These are phyloP conservation scores for Danio jaintianensis DNA, from an alignment of 2,797 vertebrate genomes.

Conservation along the genomic window DNA sequence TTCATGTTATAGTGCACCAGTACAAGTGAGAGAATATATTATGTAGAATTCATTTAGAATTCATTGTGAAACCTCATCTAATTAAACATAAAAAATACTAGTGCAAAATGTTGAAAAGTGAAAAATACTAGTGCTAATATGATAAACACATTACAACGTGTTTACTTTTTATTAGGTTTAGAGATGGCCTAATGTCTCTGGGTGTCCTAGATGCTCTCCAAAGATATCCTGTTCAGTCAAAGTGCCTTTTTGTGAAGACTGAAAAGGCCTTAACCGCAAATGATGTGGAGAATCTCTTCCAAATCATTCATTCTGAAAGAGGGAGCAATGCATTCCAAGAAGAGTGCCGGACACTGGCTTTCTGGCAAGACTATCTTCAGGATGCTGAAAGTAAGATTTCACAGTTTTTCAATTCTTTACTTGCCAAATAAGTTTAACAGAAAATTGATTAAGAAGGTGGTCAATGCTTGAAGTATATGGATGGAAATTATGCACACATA, in stretches of 20 bases:
- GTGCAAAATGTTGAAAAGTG: background rate
- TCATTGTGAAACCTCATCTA: background rate
- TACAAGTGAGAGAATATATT: background rate
- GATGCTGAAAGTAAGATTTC: constrained; percentile 46
- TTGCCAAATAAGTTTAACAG: too few species aligned
- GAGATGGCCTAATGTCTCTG: constrained; percentile 49
- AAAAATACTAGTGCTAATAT: background rate
- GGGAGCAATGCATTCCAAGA: constrained; percentile 50
- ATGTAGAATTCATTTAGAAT: background rate
- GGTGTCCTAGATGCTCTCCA: constrained; percentile 39
- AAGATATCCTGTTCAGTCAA: constrained; percentile 46
- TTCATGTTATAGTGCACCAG: background rate
- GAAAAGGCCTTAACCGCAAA: constrained; percentile 39
- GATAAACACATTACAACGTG: too few species aligned
- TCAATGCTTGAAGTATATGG: too few species aligned
- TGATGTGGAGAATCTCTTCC: constrained; percentile 46
- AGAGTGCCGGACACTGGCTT: constrained; percentile 36
- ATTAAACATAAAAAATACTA: background rate
- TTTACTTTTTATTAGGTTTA: constrained; percentile 47
- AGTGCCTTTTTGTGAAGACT: constrained; percentile 39
- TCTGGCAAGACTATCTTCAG: constrained; percentile 47
- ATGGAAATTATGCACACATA: too few species aligned
- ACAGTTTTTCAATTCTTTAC: constrained; percentile 2
- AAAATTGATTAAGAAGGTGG: too few species aligned
- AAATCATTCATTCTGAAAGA: constrained; percentile 42